These are phyloP conservation scores for Biston betularia DNA, from an alignment of 2,888 invertebrate genomes.

Conservation along the genomic window DNA sequence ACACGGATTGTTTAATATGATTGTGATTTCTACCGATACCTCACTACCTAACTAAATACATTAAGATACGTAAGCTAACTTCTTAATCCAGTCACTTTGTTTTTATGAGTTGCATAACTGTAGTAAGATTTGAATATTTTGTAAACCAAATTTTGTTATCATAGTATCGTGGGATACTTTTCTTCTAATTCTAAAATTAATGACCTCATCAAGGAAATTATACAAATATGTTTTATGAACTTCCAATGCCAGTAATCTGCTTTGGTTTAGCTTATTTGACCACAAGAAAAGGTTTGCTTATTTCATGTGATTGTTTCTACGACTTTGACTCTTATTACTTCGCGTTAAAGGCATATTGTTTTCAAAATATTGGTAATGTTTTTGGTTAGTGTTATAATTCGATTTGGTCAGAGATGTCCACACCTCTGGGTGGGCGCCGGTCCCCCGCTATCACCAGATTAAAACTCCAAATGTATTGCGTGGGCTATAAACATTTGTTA, in stretches of 20 bases:
- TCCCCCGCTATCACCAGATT: conserved; percentile 76
- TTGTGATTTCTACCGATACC: neutral
- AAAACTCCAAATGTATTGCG: conserved; percentile 73
- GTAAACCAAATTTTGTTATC: conserved; percentile 22
- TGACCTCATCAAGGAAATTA: conserved; percentile 64
- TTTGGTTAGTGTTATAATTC: conserved; percentile 69
- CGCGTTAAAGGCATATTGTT: conserved; percentile 36
- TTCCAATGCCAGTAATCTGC: conserved; percentile 67
- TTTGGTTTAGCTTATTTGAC: conserved; percentile 60
- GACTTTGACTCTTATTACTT: conserved; percentile 52
- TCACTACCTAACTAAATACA: neutral
- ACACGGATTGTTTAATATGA: neutral
- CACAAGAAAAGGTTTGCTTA: conserved; percentile 46
- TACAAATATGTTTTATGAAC: conserved; percentile 66
- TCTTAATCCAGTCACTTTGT: neutral
- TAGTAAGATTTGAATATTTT: conserved; percentile 6
- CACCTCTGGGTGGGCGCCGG: conserved; percentile 82
- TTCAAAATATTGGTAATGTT: conserved; percentile 38
- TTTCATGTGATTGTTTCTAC: conserved; percentile 21
- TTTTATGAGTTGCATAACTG: neutral
- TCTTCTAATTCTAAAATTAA: conserved; percentile 54
- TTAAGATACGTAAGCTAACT: neutral
- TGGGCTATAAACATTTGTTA: conserved; percentile 77
- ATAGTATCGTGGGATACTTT: conserved; percentile 52
- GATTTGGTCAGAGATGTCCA: conserved; percentile 78